These are phyloP conservation scores for Bradysia coprophila DNA, from an alignment of 1,140 invertebrate species.

Conservation along the genomic window DNA sequence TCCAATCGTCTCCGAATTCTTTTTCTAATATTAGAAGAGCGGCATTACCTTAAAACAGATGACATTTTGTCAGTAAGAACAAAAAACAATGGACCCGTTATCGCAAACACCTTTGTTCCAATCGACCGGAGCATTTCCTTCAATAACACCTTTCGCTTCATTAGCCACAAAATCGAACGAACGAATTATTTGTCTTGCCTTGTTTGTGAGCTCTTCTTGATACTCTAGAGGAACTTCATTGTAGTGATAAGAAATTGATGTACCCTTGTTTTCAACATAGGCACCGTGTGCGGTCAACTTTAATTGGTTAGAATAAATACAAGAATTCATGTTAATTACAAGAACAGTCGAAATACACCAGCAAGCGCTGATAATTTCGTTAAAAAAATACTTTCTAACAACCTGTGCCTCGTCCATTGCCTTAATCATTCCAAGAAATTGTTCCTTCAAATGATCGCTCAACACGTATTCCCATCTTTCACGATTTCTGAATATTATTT, in stretches of 20 bases:
- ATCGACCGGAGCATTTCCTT: constrained; percentile 71
- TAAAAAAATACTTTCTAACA: too few relatives aligned
- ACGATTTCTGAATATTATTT: constrained; percentile 78
- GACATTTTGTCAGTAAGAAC: too few relatives aligned
- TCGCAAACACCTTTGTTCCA: constrained; percentile 66
- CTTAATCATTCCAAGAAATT: too few relatives aligned
- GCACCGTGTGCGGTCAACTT: constrained; percentile 65
- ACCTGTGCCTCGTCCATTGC: too few relatives aligned
- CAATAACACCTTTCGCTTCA: constrained; percentile 63
- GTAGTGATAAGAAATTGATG: constrained; percentile 72
- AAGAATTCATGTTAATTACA: too few relatives aligned
- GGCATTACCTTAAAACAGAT: constrained; percentile 38
- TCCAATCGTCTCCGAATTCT: constrained; percentile 74
- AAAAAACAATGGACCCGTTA: too few relatives aligned
- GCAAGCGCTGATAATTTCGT: too few relatives aligned
- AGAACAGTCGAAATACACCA: too few relatives aligned
- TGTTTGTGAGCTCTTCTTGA: constrained; percentile 35
- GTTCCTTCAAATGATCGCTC: too few relatives aligned
- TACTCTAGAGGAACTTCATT: constrained; percentile 53
- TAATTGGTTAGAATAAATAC: too few relatives aligned
- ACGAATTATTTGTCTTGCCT: constrained; percentile 50
- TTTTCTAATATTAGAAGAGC: constrained; percentile 76
- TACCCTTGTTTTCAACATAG: constrained; percentile 82
- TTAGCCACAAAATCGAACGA: constrained; percentile 54
- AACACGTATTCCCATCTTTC: too few relatives aligned